phyloP scores from a whole-genome alignment of 2,797 vertebrate species.

The Macroramphosus scolopax region DNA sequence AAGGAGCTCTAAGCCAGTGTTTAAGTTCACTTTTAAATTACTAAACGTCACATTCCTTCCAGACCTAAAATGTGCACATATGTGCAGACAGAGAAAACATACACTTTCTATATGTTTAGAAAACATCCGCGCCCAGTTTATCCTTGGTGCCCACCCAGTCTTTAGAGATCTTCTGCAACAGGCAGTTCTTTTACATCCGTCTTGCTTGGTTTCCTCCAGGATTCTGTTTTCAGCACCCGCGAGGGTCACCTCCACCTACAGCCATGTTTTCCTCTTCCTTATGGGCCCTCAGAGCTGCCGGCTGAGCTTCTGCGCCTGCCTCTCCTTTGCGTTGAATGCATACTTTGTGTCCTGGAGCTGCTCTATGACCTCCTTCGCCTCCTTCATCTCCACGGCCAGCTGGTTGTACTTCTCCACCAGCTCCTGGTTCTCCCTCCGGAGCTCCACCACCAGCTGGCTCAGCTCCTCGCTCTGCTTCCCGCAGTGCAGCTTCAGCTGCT shows the following conservation, averaged over 20 bases:
- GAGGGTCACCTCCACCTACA: conserved; percentile 11
- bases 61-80: conserved; percentile 42
- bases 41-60: conserved; percentile 39
- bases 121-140: conserved; percentile 46
- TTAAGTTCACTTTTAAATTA: conserved; percentile 60
- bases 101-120: conserved; percentile 33
- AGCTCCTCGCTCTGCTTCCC: conserved; percentile 85
- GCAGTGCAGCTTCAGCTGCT: conserved; percentile 85
- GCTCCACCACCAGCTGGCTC: conserved; percentile 82
- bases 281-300: conserved; percentile 77
- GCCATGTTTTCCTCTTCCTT: background rate
- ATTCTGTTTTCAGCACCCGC: conserved; percentile 5
- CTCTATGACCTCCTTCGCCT: conserved; percentile 81
- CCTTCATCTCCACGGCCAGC: conserved; percentile 79
- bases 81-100: conserved; percentile 27
- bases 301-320: conserved; percentile 88
- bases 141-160: conserved; percentile 40
- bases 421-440: conserved; percentile 83
- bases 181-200: too few species aligned
- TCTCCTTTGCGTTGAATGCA: conserved; percentile 83
- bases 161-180: conserved; percentile 27
- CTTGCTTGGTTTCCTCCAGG: conserved; percentile 5
- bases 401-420: conserved; percentile 82
- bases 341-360: conserved; percentile 83
- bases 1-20: conserved; percentile 52